Base-by-base conservation (phyloP, 2,888 invertebrate genomes). In the Cyclophora albipunctata region DNA sequence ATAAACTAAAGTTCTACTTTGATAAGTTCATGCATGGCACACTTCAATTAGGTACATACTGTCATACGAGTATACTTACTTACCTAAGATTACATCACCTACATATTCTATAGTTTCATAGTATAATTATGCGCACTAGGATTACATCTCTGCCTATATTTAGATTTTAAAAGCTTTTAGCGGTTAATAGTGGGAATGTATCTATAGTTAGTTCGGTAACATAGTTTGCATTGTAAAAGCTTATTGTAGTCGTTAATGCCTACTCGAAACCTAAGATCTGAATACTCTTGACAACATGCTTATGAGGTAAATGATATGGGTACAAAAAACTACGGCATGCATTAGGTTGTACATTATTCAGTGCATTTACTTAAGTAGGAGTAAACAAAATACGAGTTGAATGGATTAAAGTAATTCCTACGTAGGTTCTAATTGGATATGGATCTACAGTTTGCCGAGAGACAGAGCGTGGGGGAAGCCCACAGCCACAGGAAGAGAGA, bases 401-500 rank as follows among this genome's bases (percentile, higher is more conserved):
- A 48, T 48, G 48, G 48, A 48, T 58, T 48, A 52, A 52, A 53
- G 50, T 53, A 52, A 53, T 55, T 44, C 37, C 37, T 37, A 37
- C 37, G 20, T 20, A 20, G 2, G 20, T 20, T 20, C 20, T 20
- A 20, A 20, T 5, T 37, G 37, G 37, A 5, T 37, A 74, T 70
- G 69, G 68, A 69, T 64, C 81, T 81, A 83, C 72, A 60, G 66
- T 54, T 73, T 77, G 81, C 79, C 73, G 78, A 78, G 64, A 79
- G 80, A 37, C 37, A n/a, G 20, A 78, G 80, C 77, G 80, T 82
- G 86, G 85, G 83, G 59, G 71, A 79, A 78, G 78, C 84, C 86
- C 87, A 83, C 84, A 79, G 83, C 88, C 89, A 89, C 89, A 89
- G 89, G 84, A 88, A 89, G 89, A 89, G 89, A 89, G 89, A 83